These are phyloP conservation scores for Vidua chalybeata DNA, from an alignment of 2,113 vertebrate genomes.

Conservation along the genomic window DNA sequence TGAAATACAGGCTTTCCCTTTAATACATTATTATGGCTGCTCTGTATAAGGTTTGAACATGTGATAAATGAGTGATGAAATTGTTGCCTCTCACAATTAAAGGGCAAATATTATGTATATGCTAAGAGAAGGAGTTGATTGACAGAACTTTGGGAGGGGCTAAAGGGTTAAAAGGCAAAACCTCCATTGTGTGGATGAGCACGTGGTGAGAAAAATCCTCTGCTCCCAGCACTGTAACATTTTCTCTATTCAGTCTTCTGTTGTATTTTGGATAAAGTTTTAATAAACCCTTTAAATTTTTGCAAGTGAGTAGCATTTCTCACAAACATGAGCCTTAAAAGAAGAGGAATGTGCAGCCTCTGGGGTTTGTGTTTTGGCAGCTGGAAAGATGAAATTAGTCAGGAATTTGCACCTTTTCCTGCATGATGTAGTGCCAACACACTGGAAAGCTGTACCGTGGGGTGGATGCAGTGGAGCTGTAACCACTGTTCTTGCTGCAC, in stretches of 20 bases:
- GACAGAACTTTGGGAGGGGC: background rate
- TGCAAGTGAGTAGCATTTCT: background rate
- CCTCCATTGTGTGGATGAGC: background rate
- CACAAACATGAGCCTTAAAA: background rate
- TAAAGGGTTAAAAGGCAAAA: background rate
- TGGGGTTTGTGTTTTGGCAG: background rate
- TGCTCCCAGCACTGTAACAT: background rate
- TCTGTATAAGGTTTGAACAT: background rate
- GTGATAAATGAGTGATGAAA: background rate
- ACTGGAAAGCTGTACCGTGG: accelerated
- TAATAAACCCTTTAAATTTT: background rate
- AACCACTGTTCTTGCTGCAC: background rate
- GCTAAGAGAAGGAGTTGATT: background rate
- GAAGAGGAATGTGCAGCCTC: background rate
- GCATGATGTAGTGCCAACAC: accelerated
- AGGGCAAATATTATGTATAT: background rate
- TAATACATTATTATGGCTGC: background rate
- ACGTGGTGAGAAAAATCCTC: background rate
- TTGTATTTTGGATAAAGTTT: background rate
- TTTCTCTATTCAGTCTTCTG: background rate
- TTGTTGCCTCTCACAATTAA: background rate
- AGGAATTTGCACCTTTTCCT: background rate
- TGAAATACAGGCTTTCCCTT: constrained; percentile 25
- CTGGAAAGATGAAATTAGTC: background rate
- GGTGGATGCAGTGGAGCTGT: background rate